These are phyloP conservation scores for Huso huso DNA, from an alignment of 2,797 vertebrate genomes.

Conservation along the genomic window DNA sequence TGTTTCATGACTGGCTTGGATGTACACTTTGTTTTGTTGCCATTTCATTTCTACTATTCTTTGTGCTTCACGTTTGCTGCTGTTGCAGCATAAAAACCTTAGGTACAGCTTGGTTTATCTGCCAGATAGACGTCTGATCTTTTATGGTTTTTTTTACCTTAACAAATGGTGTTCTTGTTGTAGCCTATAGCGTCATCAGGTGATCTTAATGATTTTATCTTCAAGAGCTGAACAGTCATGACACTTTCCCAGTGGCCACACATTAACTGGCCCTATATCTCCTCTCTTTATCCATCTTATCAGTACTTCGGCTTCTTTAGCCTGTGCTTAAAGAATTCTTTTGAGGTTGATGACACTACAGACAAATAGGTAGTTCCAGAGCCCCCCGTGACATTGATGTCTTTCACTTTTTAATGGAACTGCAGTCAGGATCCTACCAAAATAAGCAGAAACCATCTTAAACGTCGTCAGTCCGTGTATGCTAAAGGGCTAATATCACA, in stretches of 20 bases:
- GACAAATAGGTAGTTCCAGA: background rate
- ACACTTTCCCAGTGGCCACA: constrained; percentile 45
- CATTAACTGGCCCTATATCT: constrained; percentile 26
- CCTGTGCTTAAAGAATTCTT: constrained; percentile 7
- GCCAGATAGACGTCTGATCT: constrained; percentile 46
- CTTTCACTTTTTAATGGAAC: constrained; percentile 7
- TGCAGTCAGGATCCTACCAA: no score
- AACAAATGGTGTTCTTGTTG: constrained; percentile 14
- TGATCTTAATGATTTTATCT: constrained; percentile 25
- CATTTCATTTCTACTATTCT: constrained; percentile 8
- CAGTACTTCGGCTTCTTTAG: constrained; percentile 2
- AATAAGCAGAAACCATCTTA: no score
- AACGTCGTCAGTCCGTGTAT: no score
- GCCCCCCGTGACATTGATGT: constrained; percentile 3
- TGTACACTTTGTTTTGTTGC: constrained; percentile 1
- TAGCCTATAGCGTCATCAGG: constrained; percentile 7
- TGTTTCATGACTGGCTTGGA: constrained; percentile 30
- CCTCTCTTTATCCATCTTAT: constrained; percentile 15
- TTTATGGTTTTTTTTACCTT: constrained; percentile 36
- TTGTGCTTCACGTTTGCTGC: constrained; percentile 42
- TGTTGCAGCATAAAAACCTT: constrained; percentile 46
- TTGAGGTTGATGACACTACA: background rate
- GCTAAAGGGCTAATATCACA: no score
- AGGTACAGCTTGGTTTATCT: constrained; percentile 41
- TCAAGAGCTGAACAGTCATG: constrained; percentile 32